Evolutionary conservation across 2,888 invertebrate genomes (phyloP), one percentile per base, ranked within the genome.

Genomic region (Candidula unifasciata): DNA sequence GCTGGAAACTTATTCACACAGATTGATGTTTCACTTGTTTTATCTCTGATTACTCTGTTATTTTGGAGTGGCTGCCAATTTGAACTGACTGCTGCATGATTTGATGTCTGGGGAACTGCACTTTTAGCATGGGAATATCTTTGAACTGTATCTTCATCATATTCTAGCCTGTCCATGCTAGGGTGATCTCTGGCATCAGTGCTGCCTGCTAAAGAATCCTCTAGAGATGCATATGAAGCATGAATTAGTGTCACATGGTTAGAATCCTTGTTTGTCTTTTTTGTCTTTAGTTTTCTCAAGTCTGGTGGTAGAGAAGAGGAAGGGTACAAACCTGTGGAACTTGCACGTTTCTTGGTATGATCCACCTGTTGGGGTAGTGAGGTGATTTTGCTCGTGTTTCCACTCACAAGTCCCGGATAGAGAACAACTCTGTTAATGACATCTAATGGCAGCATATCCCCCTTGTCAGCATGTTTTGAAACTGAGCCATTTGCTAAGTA

Each of bases 181-280:
- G 73, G 44, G 13, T 33, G 30, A n/a, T 82, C 76, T 37, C 18
- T 33, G 35, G 10, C 76, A 37, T 68, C 82, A 33, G 8, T 3
- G 69, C 83, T 73, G 30, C 71, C 30, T 60, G 78, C 71, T 37
- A 57, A 33, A 24, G 79, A 83, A 5, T 79, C 83, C 44, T 83
- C 79, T 5, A 83, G 64, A n/a, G 83, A 83, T 21, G 52, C 74
- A 64, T 79, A 83, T n/a, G 83, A 83, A 10, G 83, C 83, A 83
- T 83, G 83, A 16, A 79, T 79, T 21, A 83, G 64, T 64, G 33
- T 83, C 37, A 73, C n/a, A 52, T 83, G 73, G 8, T 35, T 27
- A 18, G 71, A 16, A 24, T n/a, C 37, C n/a, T 44, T 54, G 71
- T 35, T 71, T 54, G 54, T 35, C 54, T 10, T 24, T 57, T 44